These are phyloP conservation scores for Geopemphigus sp. DNA, from an alignment of 1,140 invertebrate species.

Conservation along the genomic window DNA sequence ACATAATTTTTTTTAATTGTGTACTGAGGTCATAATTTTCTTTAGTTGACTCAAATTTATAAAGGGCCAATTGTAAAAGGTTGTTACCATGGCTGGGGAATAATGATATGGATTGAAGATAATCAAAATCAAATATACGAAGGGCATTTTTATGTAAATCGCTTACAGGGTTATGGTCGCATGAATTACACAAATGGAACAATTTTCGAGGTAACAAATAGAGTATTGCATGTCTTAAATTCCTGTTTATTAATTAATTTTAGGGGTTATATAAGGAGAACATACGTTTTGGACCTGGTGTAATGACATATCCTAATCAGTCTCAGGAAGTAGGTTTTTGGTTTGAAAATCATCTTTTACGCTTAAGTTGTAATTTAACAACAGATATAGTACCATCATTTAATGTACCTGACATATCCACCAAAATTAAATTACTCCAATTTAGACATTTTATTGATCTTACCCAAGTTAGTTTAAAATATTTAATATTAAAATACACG, in stretches of 20 bases:
- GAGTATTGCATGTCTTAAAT: background rate
- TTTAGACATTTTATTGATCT: slow-evolving; percentile 35
- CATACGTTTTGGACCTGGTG: slow-evolving; percentile 46
- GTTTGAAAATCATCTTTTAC: slow-evolving; percentile 5
- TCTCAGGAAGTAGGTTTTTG: slow-evolving; percentile 48
- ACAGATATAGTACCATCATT: background rate
- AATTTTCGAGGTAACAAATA: slow-evolving; percentile 18
- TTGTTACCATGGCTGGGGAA: slow-evolving; percentile 12
- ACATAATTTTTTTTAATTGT: background rate
- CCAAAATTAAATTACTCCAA: slow-evolving; percentile 25
- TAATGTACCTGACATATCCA: background rate
- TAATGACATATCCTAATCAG: slow-evolving; percentile 25
- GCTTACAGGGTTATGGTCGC: slow-evolving; percentile 39
- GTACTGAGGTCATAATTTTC: background rate
- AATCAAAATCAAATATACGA: slow-evolving; percentile 34
- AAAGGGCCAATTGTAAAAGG: slow-evolving; percentile 26
- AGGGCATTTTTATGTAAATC: slow-evolving; percentile 48
- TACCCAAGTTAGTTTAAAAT: slow-evolving; percentile 29
- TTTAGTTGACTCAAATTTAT: slow-evolving; percentile 40
- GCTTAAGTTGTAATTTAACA: slow-evolving; percentile 26
- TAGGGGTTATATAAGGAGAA: slow-evolving; percentile 47
- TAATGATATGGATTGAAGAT: slow-evolving; percentile 25
- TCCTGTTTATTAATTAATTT: background rate
- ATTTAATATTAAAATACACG: background rate
- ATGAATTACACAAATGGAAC: slow-evolving; percentile 26